Conservation (phyloP, 2,113 vertebrate genomes). For the Lagopus leucura region DNA sequence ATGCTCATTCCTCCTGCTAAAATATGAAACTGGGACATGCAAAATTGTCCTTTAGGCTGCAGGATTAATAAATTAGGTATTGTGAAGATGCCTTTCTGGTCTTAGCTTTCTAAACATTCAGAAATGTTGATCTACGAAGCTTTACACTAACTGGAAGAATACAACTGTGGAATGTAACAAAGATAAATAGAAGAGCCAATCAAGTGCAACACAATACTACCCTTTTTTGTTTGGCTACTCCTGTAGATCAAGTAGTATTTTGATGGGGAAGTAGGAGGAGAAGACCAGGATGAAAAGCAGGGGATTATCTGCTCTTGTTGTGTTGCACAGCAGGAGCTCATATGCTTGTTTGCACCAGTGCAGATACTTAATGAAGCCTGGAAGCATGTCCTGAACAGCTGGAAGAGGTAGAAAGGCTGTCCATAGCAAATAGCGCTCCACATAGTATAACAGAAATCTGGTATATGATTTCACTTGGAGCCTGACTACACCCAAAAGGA, state of each 20-base stretch:
- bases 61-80: not conserved
- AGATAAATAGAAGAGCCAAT: not conserved
- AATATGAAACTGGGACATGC: not conserved
- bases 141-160: not conserved
- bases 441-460: not conserved
- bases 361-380: not conserved
- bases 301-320: not conserved
- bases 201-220: not conserved
- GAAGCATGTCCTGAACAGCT: not conserved
- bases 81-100: not conserved
- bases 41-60: not conserved
- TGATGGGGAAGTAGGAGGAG: not conserved
- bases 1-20: not conserved
- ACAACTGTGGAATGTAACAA: not conserved
- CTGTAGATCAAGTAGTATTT: not conserved
- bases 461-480: not conserved
- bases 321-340: not conserved
- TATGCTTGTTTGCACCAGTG: rapidly evolving
- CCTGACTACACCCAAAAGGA: not conserved
- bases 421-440: not conserved
- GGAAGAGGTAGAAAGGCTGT: not conserved
- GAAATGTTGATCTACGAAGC: not conserved
- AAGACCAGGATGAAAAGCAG: not conserved
- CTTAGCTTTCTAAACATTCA: not conserved
- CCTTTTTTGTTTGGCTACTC: not conserved